These are phyloP conservation scores for Amblyteles armatorius DNA, from an alignment of 2,888 invertebrate genomes.

Conservation along the genomic window DNA sequence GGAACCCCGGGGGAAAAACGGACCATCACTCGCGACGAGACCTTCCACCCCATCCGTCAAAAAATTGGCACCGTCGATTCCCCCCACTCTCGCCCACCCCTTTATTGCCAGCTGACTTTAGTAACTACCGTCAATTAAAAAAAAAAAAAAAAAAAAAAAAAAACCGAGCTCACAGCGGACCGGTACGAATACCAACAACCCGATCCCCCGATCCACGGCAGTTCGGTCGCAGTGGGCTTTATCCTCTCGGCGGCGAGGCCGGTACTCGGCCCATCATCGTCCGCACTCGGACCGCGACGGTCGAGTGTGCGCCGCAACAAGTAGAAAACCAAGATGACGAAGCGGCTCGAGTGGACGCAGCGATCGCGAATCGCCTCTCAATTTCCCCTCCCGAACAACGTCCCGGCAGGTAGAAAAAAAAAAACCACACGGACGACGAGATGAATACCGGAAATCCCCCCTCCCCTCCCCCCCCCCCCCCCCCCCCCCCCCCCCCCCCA, in stretches of 20 bases:
- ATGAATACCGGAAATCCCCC: too few relatives aligned
- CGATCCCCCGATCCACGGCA: background rate
- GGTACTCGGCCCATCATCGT: background rate
- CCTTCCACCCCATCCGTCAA: background rate
- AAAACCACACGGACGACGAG: too few relatives aligned
- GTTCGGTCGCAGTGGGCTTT: background rate
- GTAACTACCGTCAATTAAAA: background rate
- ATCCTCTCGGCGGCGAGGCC: background rate
- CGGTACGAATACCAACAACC: background rate
- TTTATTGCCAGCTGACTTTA: background rate
- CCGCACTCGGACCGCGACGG: background rate
- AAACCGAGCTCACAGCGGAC: background rate
- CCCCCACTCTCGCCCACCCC: background rate
- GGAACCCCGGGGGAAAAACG: too few relatives aligned
- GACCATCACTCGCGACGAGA: too few relatives aligned
- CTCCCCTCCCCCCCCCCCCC: too few relatives aligned
- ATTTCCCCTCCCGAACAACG: background rate
- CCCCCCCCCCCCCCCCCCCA: too few relatives aligned
- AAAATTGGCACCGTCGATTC: background rate
- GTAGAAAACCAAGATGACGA: constrained; percentile 24
- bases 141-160: background rate
- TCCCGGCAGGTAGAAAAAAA: too few relatives aligned
- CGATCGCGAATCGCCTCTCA: background rate
- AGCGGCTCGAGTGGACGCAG: constrained; percentile 17
- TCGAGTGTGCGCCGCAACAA: constrained; percentile 23